These are phyloP conservation scores for Brachyptera putata DNA, from an alignment of 2,888 invertebrate genomes.

Conservation along the genomic window DNA sequence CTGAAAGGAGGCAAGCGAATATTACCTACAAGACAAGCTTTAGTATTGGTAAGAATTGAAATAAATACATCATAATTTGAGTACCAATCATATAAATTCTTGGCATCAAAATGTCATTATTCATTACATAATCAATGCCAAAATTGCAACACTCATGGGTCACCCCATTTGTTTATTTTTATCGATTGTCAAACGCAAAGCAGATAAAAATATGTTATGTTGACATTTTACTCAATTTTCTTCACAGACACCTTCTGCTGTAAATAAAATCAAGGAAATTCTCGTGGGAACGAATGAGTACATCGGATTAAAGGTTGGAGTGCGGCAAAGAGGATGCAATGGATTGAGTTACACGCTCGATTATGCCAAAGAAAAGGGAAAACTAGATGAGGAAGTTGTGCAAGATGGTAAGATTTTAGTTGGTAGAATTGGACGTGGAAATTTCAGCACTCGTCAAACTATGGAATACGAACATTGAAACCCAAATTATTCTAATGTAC, in stretches of 20 bases:
- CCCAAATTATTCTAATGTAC: too few relatives aligned
- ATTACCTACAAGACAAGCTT: slow-evolving; percentile 77
- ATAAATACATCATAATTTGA: background rate
- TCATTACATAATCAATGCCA: too few relatives aligned
- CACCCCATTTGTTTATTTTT: too few relatives aligned
- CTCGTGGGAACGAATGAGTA: slow-evolving; percentile 69
- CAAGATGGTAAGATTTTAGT: slow-evolving; percentile 69
- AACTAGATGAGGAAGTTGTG: slow-evolving; percentile 93
- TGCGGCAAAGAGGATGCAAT: slow-evolving; percentile 95
- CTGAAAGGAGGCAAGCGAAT: slow-evolving; percentile 71
- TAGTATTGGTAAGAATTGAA: slow-evolving; percentile 58
- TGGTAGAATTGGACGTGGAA: background rate
- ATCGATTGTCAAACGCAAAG: too few relatives aligned
- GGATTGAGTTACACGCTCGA: slow-evolving; percentile 96
- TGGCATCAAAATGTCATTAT: too few relatives aligned
- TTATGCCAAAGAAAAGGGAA: slow-evolving; percentile 84
- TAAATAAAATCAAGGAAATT: slow-evolving; percentile 76
- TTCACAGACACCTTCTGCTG: slow-evolving; percentile 74
- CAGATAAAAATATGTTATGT: too few relatives aligned
- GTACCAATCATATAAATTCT: background rate
- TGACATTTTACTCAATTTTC: background rate
- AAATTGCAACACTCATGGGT: too few relatives aligned
- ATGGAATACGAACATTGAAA: too few relatives aligned
- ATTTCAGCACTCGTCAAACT: background rate
- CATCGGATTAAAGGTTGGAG: slow-evolving; percentile 91